Base-by-base conservation (phyloP, 1,140 invertebrate species). In the Orchesella cincta region DNA sequence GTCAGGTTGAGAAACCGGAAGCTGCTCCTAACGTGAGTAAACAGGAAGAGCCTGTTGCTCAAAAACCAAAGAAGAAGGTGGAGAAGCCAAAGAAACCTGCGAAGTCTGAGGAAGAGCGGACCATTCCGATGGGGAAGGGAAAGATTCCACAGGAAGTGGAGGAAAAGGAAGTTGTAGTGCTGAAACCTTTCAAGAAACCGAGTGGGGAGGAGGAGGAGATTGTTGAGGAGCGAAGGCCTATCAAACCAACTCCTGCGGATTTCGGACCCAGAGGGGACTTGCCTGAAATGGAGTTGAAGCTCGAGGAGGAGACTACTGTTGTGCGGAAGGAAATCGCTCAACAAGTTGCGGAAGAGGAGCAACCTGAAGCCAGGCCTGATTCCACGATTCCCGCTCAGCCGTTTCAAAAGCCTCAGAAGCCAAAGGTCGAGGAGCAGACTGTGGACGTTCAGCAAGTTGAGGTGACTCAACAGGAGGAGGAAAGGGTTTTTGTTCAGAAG, bases 101-200 rank as follows among this genome's bases (percentile, higher is more conserved):
- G 23, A 62, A 62, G 23, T 26, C 20, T 28, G 62, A 62, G 5
- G 14, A 23, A 67, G 54, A 1, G 1, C n/a, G 3, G 14, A 51
- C 31, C 35, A 31, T 76, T 12, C 62, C 34, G 29, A 71, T 76
- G 35, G 75, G 75, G n/a, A 76, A 76, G 31, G 75, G 75, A 1
- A 76, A 76, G 46, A 70, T 76, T 51, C 75, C 75, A 14, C 18
- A 76, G 36, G 74, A 62, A 26, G 26, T 28, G 2, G 16, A 18
- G n/a, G 2, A 62, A 67, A 16, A 18, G 1, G 74, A 75, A 75
- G 16, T 35, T 31, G 74, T 75, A 8, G 23, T 20, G 1, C 34
- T 75, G 1, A 75, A 75, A 29, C 74, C 74, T 1, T 67, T 67
- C 29, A 12, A 67, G 12, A 73, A 39, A 16, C 2, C 3, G n/a